Conservation (phyloP, 2,888 invertebrate species). For the Lamellibrachia columna region DNA sequence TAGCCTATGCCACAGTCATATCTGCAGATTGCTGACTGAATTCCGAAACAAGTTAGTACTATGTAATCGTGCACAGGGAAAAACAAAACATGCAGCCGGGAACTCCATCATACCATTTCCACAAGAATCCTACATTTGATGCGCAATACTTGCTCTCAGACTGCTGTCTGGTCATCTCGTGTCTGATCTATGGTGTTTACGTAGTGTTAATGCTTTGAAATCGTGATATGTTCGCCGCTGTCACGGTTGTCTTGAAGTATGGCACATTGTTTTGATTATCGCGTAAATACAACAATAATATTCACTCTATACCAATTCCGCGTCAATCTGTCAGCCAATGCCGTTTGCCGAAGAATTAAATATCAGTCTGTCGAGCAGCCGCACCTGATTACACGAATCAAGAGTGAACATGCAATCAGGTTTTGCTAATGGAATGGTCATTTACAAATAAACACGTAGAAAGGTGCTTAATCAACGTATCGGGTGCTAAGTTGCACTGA, state of each 20-base stretch:
- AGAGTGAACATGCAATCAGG: background rate
- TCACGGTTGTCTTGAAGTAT: background rate
- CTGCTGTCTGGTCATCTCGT: background rate
- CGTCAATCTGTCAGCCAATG: background rate
- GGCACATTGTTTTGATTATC: background rate
- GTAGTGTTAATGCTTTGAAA: background rate
- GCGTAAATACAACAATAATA: background rate
- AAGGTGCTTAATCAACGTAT: background rate
- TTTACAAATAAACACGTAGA: slow-evolving; percentile 7
- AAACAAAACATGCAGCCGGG: background rate
- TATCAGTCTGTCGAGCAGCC: background rate
- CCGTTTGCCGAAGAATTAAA: background rate
- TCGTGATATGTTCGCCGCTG: background rate
- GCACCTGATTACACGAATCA: background rate
- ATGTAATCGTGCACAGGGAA: too few species aligned
- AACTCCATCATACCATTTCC: background rate
- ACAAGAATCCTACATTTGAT: background rate
- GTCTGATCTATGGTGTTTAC: background rate
- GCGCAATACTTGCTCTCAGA: background rate
- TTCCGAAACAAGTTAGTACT: background rate
- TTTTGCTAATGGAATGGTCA: slow-evolving; percentile 3
- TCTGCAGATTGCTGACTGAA: background rate
- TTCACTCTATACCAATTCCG: background rate
- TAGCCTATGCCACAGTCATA: background rate
- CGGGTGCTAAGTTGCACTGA: background rate